Evolutionary conservation across 2,888 invertebrate genomes (phyloP), one percentile per base, ranked within the genome.

Genomic region (Torymus texanus): DNA sequence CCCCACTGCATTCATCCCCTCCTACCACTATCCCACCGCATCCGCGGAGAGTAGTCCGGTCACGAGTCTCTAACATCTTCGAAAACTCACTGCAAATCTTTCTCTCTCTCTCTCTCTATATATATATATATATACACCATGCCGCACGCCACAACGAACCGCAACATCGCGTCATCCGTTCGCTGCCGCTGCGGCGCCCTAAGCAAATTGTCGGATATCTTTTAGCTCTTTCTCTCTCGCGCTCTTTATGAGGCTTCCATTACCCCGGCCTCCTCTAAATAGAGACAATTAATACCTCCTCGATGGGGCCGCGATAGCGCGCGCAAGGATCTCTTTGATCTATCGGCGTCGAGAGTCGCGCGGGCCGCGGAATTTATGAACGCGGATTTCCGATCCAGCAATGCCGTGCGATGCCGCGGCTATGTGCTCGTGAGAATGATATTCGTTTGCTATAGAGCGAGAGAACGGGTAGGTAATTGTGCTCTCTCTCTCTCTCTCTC

Each of bases 231-330:
- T 21, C 21, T 13, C 29, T 24, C 74, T 29, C 62, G 41, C 41
- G 51, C 79, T 72, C 75, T 80, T 80, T 80, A 80, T 76, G 72
- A 21, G 75, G 70, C 70, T 71, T 63, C 78, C 65, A 75, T 81
- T 81, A 81, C 63, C 65, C 41, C 72, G 62, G 75, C 78, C 78
- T 75, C 76, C 56, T 80, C 77, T 78, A 82, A 80, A 80, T 80
- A 82, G 75, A 82, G 81, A 82, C 81, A 82, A 82, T 81, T 82
- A 82, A 81, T 82, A 81, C 77, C 78, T 73, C 76, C 67, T n/a
- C 70, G 14, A 67, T 11, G 21, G 62, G 65, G 68, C 76, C 73
- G 81, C 73, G 72, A 66, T 66, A 62, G 62, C 79, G 76, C 24
- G 21, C 21, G 2, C 66, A 62, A 53, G 56, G 5, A 0, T 41